Base-by-base conservation (phyloP, 2,888 invertebrate species). In the Camptogramma bilineatum region DNA sequence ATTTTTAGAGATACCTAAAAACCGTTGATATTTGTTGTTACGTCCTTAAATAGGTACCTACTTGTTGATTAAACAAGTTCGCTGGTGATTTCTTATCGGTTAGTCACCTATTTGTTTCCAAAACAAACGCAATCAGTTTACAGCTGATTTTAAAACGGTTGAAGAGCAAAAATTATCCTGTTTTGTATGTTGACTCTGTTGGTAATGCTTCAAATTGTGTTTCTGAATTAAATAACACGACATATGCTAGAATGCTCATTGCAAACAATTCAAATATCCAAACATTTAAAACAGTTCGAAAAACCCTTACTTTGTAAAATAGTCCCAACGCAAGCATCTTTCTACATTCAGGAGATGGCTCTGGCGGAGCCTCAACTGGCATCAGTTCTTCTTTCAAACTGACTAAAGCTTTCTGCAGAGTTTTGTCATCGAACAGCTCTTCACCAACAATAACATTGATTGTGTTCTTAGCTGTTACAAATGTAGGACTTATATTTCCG, bases 291-390 rank as follows among this genome's bases (percentile, higher is more conserved):
- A n/a, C n/a, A n/a, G n/a, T n/a, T n/a, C n/a, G n/a, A n/a, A n/a
- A 3, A 28, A 46, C 13, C 16, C 60, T 66, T 82, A 96, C 96
- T 94, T 97, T 98, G 83, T 97, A 98, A 78, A 98, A 95, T n/a
- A 98, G 87, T 4, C 95, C 94, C 61, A 96, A 90, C 0, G 97
- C 96, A 8, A 98, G 87, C 10, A 93, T 92, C 75, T 95, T 95
- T 24, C 97, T 94, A 76, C 96, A 97, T 42, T 88, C 90, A 0
- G 96, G 95, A 0, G 95, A 94, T 0, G 96, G 95, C 76, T 97
- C 96, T 0, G 96, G 95, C 0, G 95, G 92, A 16, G 93, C 84
- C 13, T 93, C 88, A 62, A 95, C 95, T 0, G 97, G 96, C 0
- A 91, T 79, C 0, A 98, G 65, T 82, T 97, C 96, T 0, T 86